A percentile compares a stretch with the other conserved stretches of the same genome.
These are phyloP conservation scores for Drosophila arizonae DNA, from an alignment of 1,140 invertebrate species.

Conservation along the genomic window DNA sequence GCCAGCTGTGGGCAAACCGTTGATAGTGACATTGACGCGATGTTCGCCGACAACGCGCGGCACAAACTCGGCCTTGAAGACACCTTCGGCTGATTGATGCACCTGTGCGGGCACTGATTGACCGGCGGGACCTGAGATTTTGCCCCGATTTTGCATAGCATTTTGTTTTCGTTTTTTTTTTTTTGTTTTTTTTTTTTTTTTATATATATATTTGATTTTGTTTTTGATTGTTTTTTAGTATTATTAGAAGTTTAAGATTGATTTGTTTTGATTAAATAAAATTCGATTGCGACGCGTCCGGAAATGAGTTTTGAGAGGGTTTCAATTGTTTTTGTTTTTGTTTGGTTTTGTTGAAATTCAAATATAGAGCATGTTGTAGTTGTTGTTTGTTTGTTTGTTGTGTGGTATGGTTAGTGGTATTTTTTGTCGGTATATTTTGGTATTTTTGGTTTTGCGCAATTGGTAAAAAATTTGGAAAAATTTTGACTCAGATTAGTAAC, in stretches of 20 bases:
- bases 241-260: constrained; percentile 31
- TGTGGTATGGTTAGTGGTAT: constrained; percentile 58
- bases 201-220: constrained; percentile 5
- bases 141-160: constrained; percentile 18
- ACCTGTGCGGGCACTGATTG: constrained; percentile 94
- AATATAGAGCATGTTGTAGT: constrained; percentile 46
- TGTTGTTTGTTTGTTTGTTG: constrained; percentile 33
- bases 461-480: constrained; percentile 72
- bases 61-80: constrained; percentile 93
- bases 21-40: constrained; percentile 92
- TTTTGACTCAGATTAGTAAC: constrained; percentile 64
- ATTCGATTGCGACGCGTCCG: constrained; percentile 57
- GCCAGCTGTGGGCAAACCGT: constrained; percentile 90
- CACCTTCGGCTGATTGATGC: constrained; percentile 88
- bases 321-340: constrained; percentile 49
- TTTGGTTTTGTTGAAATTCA: constrained; percentile 61
- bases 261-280: constrained; percentile 52
- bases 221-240: constrained; percentile 42
- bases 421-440: constrained; percentile 1
- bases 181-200: constrained; percentile 14
- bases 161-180: not conserved
- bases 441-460: constrained; percentile 41
- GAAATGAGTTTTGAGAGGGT: constrained; percentile 69
- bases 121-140: constrained; percentile 88
- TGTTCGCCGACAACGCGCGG: constrained; percentile 95